phyloP scores from a whole-genome alignment of 2,113 vertebrate genomes.

The Fregetta grallaria region DNA sequence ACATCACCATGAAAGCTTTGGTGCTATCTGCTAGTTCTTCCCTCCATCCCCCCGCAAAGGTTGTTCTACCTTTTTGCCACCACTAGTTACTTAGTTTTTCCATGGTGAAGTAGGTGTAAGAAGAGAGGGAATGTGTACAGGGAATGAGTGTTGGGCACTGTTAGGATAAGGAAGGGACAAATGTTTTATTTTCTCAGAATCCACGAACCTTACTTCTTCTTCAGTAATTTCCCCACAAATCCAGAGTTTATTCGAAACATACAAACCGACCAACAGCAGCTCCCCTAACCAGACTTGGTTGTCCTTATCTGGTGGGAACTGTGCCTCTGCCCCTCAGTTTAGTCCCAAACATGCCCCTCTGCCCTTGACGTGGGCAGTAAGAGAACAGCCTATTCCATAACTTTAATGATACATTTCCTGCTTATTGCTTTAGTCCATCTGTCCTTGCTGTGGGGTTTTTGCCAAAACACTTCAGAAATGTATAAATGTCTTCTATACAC shows the following conservation, averaged over 20 bases:
- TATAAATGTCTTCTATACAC: neutral
- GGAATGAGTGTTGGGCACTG: neutral
- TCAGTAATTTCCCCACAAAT: neutral
- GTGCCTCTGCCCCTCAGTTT: neutral
- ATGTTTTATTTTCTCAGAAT: neutral
- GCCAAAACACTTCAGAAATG: slow-evolving; percentile 14
- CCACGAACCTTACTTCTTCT: neutral
- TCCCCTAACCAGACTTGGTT: neutral
- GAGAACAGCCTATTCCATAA: neutral
- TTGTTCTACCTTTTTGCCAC: neutral
- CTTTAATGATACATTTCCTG: neutral
- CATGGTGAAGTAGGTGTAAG: neutral
- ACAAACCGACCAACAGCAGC: neutral
- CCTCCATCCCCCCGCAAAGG: neutral
- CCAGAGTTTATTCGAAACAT: neutral
- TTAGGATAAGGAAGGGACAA: neutral
- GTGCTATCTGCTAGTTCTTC: neutral
- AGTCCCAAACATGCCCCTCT: neutral
- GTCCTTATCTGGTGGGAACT: neutral
- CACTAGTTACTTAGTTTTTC: neutral
- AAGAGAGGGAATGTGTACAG: neutral
- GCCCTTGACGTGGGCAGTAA: neutral
- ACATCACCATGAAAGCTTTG: fast-evolving
- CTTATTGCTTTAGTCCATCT: neutral
- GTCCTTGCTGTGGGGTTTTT: neutral